These are phyloP conservation scores for Galagoides demidoff DNA, from an alignment of 2,797 vertebrate species.

Conservation along the genomic window DNA sequence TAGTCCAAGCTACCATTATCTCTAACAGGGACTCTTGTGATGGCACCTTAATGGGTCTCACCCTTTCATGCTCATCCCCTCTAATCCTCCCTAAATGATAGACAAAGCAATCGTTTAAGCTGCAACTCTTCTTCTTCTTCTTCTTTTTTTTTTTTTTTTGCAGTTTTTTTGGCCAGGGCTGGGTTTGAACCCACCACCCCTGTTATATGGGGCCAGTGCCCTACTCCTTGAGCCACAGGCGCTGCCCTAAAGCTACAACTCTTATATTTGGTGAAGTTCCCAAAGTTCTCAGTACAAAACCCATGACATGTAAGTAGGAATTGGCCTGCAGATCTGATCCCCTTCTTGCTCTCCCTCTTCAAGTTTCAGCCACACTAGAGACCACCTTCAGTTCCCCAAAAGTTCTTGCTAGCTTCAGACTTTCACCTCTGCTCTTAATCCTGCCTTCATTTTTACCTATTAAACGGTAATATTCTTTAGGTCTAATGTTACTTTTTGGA, in stretches of 20 bases:
- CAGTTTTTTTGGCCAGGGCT: too few species aligned
- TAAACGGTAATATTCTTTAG: not conserved
- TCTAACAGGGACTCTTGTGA: not conserved
- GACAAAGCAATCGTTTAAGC: not conserved
- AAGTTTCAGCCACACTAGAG: not conserved
- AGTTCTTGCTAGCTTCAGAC: not conserved
- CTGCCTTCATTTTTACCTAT: not conserved
- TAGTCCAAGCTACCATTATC: not conserved
- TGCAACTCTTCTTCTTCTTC: not conserved
- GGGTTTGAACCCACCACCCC: too few species aligned
- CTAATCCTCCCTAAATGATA: not conserved
- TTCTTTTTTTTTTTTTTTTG: too few species aligned
- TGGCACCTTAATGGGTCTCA: not conserved
- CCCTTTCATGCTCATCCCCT: not conserved
- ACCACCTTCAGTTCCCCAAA: not conserved
- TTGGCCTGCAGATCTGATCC: not conserved
- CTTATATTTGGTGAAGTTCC: not conserved
- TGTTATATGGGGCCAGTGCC: too few species aligned
- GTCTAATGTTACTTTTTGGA: not conserved
- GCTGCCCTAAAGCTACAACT: not conserved
- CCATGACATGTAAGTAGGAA: not conserved
- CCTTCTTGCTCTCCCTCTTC: not conserved
- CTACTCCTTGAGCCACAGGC: too few species aligned
- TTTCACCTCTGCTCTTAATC: not conserved
- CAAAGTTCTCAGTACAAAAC: not conserved